A percentile compares a stretch with the other conserved stretches of the same genome.
Evolutionary conservation across 2,888 invertebrate species (phyloP).

Genomic region (Hedya salicella): DNA sequence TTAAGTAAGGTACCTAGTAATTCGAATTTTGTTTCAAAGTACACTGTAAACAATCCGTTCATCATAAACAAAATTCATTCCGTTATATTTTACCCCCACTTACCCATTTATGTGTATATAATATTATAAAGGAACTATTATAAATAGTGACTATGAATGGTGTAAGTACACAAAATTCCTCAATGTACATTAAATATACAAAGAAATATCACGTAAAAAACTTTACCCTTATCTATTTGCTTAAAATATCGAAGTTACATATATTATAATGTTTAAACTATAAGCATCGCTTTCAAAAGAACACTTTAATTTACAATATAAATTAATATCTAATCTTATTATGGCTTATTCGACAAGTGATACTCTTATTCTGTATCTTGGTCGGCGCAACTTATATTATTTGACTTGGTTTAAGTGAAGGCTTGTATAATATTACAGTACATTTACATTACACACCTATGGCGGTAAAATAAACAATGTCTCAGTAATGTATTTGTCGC

Average conservation of each 20-base stretch:
- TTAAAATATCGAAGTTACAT: conserved; percentile 30
- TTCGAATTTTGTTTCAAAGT: neutral
- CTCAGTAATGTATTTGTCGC: no score
- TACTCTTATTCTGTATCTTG: conserved; percentile 57
- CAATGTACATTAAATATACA: conserved; percentile 25
- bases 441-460: no score
- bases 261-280: conserved; percentile 20
- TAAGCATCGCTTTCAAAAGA: conserved; percentile 19
- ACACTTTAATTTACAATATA: conserved; percentile 28
- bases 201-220: conserved; percentile 41
- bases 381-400: conserved; percentile 65
- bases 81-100: neutral
- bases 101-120: neutral
- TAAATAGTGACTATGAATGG: conserved; percentile 25
- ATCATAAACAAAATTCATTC: neutral
- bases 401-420: conserved; percentile 45
- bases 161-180: conserved; percentile 15
- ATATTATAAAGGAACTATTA: conserved; percentile 39
- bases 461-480: no score
- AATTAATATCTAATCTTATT: conserved; percentile 35
- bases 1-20: no score
- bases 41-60: neutral
- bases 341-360: conserved; percentile 32
- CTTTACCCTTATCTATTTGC: conserved; percentile 35
- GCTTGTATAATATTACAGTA: neutral